These are phyloP conservation scores for Synergus gifuensis DNA, from an alignment of 2,888 invertebrate genomes.

Conservation along the genomic window DNA sequence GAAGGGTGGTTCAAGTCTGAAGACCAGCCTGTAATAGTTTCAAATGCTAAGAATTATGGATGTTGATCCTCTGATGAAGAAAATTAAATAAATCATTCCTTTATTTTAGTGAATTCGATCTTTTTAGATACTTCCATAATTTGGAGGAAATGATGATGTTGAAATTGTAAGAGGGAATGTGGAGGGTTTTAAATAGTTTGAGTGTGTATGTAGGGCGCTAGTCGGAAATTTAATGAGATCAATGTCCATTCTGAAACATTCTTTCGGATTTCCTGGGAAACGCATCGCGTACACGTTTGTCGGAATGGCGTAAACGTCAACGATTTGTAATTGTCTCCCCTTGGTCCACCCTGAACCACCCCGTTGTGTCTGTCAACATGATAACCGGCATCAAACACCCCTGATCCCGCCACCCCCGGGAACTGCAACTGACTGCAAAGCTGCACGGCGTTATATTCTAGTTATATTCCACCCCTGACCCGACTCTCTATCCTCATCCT, in stretches of 20 bases:
- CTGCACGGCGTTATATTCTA: conserved; percentile 67
- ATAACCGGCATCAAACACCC: conserved; percentile 76
- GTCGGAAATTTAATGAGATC: conserved; percentile 17
- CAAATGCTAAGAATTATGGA: conserved; percentile 30
- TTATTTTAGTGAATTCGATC: background rate
- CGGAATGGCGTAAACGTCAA: conserved; percentile 72
- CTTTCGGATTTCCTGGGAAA: conserved; percentile 42
- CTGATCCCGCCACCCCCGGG: conserved; percentile 62
- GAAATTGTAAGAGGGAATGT: background rate
- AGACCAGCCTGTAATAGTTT: conserved; percentile 15
- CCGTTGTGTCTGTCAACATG: conserved; percentile 76
- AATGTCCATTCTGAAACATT: conserved; percentile 27
- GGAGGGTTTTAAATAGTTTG: background rate
- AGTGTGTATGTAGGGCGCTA: background rate
- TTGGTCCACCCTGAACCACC: conserved; percentile 64
- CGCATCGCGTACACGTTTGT: conserved; percentile 54
- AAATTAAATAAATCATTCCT: background rate
- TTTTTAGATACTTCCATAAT: background rate
- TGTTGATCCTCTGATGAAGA: background rate
- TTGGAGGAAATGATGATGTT: background rate
- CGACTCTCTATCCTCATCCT: conserved; percentile 45
- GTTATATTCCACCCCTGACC: conserved; percentile 60
- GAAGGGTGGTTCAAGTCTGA: conserved; percentile 20
- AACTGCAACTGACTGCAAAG: conserved; percentile 75
- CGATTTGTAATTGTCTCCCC: conserved; percentile 76